A percentile compares a stretch with the other conserved stretches of the same genome.
Conservation (phyloP, 2,888 invertebrate genomes). For the Himalopsyche tibetana region DNA sequence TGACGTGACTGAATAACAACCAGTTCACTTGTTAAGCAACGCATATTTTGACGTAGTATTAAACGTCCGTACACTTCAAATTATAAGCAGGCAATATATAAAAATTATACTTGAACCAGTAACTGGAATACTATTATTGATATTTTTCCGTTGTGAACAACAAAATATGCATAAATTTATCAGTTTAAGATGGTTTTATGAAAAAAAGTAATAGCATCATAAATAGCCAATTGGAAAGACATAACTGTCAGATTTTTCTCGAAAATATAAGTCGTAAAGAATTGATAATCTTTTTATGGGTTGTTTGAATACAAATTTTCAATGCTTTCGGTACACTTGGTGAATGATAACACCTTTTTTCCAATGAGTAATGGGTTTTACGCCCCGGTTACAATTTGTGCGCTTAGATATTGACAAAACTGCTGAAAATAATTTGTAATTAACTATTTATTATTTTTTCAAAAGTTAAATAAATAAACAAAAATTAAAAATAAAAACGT, state of each 20-base stretch:
- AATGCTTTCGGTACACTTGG: not conserved
- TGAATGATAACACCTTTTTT: conserved; percentile 5
- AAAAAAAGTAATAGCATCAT: not conserved
- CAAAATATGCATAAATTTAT: conserved; percentile 9
- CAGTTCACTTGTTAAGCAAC: too few species aligned
- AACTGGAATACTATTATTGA: not conserved
- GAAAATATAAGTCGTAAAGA: conserved; percentile 5
- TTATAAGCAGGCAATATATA: too few species aligned
- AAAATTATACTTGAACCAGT: not conserved
- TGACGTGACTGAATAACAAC: too few species aligned
- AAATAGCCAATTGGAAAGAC: conserved; percentile 20
- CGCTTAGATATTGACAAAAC: not conserved
- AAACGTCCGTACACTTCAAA: too few species aligned
- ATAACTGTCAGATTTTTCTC: conserved; percentile 21
- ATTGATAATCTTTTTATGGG: conserved; percentile 34
- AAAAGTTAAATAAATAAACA: too few species aligned
- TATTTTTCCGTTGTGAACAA: not conserved
- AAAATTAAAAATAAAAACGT: too few species aligned
- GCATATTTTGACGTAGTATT: too few species aligned
- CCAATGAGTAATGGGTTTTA: not conserved
- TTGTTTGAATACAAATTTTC: conserved; percentile 6
- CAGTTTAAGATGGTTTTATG: conserved; percentile 9
- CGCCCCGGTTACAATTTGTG: not conserved
- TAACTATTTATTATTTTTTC: too few species aligned
- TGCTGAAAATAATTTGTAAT: too few species aligned